Base-by-base conservation (phyloP, 35 echinoderm and acorn worm species). In the Hemicentrotus pulcherrimus region DNA sequence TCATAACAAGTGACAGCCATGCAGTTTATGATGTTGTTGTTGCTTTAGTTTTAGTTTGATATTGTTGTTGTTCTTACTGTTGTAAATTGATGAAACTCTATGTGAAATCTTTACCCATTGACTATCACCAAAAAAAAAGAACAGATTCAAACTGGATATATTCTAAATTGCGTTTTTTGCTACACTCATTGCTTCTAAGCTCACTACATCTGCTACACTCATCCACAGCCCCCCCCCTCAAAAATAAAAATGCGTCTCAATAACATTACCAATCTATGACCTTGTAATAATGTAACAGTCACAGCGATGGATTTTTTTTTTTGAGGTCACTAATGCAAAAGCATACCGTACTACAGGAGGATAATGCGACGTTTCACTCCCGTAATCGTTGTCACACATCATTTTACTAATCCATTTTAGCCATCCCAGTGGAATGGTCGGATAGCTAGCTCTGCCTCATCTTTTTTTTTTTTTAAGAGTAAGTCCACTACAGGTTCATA, bases 311-410 rank as follows among this genome's bases (percentile, higher is more conserved):
- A 18, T 78, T 78, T 22, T 22, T n/a, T 78, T 78, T 22, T 22
- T n/a, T 78, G 7, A 18, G 65, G 65, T 78, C 65, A 28, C 65
- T n/a, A 28, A 78, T 78, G 65, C 65, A 78, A n/a, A 28, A 78
- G 65, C 65, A 78, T 78, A 22, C 24, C 4, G 65, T 28, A 78
- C 2, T 28, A 78, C 2, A 28, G 65, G 65, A n/a, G 28, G 65
- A 78, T 78, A 78, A 78, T 28, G 65, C 65, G 65, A 78, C 65
- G 65, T 30, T 30, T 78, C 65, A 78, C 65, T 78, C 65, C 65
- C n/a, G 65, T 78, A 78, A 78, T 78, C 19, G 65, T 78, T 78
- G 65, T 78, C 65, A 78, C 65, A 78, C 65, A 78, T 78, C 19
- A 78, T 18, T 78, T 78, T 78, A n/a, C 22, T 78, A 78, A 78